These are phyloP conservation scores for Atrichornis clamosus DNA, from an alignment of 2,113 vertebrate species.

Conservation along the genomic window DNA sequence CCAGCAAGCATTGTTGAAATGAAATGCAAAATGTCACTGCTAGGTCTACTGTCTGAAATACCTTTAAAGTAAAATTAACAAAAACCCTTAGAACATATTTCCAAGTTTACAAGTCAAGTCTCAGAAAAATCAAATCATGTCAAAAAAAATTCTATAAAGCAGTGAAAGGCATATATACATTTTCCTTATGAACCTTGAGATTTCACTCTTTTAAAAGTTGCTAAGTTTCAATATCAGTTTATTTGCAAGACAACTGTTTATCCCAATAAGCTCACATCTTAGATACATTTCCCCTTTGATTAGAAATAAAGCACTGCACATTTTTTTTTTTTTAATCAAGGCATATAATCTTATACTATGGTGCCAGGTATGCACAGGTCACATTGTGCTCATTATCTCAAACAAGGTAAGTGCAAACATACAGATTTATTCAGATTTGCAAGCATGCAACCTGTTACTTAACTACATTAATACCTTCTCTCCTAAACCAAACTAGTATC, in stretches of 20 bases:
- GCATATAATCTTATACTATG: slow-evolving; percentile 67
- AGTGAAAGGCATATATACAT: slow-evolving; percentile 90
- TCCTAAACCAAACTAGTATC: slow-evolving; percentile 68
- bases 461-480: slow-evolving; percentile 67
- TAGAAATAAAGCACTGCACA: slow-evolving; percentile 72
- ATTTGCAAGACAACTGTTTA: slow-evolving; percentile 69
- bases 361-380: slow-evolving; percentile 68
- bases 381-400: slow-evolving; percentile 58
- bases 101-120: slow-evolving; percentile 82
- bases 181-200: slow-evolving; percentile 75
- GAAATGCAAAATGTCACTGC: slow-evolving; percentile 78
- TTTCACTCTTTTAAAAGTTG: slow-evolving; percentile 69
- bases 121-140: slow-evolving; percentile 78
- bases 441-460: slow-evolving; percentile 80
- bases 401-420: slow-evolving; percentile 66
- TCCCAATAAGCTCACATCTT: slow-evolving; percentile 69
- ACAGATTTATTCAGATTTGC: slow-evolving; percentile 72
- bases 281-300: slow-evolving; percentile 74
- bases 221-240: slow-evolving; percentile 71
- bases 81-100: slow-evolving; percentile 74
- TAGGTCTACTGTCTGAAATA: slow-evolving; percentile 79
- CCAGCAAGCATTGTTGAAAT: slow-evolving; percentile 82
- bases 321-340: slow-evolving; percentile 70
- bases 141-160: slow-evolving; percentile 80
- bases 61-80: slow-evolving; percentile 79